Evolutionary conservation across 2,797 vertebrate genomes (phyloP).

Genomic region (Gymnothorax javanicus): DNA sequence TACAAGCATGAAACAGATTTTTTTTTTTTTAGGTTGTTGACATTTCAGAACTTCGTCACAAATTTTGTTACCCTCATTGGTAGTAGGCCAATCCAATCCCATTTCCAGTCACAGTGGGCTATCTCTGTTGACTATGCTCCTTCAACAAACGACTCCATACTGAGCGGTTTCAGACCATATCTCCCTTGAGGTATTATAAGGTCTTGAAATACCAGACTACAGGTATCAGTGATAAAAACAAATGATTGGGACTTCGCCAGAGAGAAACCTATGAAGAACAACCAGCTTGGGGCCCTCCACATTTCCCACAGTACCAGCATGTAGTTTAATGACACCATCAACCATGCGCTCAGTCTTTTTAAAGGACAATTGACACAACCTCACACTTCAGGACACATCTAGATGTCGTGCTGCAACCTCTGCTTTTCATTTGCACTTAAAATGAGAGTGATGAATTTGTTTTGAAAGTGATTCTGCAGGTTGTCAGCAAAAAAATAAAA

Average conservation of each 20-base stretch:
- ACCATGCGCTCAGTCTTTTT: neutral
- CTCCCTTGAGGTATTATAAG: too few relatives aligned
- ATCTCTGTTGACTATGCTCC: too few relatives aligned
- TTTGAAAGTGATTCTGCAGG: neutral
- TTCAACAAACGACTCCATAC: too few relatives aligned
- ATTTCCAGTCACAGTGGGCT: too few relatives aligned
- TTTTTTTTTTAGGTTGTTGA: too few relatives aligned
- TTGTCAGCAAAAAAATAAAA: neutral
- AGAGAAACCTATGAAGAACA: neutral
- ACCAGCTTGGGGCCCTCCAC: neutral
- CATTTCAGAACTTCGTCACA: too few relatives aligned
- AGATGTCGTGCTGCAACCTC: too few relatives aligned
- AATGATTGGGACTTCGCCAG: neutral
- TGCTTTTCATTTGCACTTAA: neutral
- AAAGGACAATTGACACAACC: neutral
- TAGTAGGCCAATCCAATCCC: too few relatives aligned
- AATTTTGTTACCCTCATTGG: too few relatives aligned
- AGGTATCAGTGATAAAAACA: neutral
- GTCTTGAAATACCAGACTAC: neutral
- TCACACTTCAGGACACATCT: neutral
- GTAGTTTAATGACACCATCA: neutral
- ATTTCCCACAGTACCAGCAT: neutral
- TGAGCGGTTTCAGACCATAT: too few relatives aligned
- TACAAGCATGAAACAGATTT: too few relatives aligned
- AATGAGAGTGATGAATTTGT: neutral